Conservation (phyloP, 2,888 invertebrate genomes). For the Plagodis dolabraria region DNA sequence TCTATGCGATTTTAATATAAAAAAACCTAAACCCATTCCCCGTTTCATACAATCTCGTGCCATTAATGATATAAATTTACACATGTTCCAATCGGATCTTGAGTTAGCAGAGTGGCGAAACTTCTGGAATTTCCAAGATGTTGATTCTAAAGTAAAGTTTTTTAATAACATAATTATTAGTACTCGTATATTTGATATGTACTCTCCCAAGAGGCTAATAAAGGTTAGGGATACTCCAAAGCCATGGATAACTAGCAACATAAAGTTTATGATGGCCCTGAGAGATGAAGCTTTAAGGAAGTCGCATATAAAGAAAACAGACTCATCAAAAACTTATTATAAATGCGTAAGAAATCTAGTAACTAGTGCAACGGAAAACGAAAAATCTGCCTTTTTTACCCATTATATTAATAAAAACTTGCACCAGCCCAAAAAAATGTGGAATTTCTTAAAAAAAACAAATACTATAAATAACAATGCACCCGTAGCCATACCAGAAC, state of each 20-base stretch:
- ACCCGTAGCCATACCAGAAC: neutral
- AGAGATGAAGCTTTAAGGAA: constrained; percentile 2
- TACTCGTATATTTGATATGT: constrained; percentile 1
- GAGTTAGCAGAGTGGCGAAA: neutral
- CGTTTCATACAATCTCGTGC: neutral
- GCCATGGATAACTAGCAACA: constrained; percentile 7
- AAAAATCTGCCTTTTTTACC: too few species aligned
- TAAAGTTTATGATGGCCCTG: constrained; percentile 4
- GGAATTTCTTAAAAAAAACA: neutral
- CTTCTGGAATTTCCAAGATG: neutral
- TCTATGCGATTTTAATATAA: constrained; percentile 2
- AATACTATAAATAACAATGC: neutral
- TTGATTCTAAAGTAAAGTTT: neutral
- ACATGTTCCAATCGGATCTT: neutral
- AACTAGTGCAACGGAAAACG: too few species aligned
- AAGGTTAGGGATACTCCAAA: neutral
- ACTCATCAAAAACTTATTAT: constrained; percentile 4
- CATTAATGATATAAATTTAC: neutral
- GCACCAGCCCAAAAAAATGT: neutral
- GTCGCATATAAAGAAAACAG: neutral
- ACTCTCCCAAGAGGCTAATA: neutral
- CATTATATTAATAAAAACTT: neutral
- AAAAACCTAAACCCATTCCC: neutral
- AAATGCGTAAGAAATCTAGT: neutral
- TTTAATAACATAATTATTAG: neutral